Evolutionary conservation across 2,888 invertebrate genomes (phyloP).

Genomic region (Thymelicus lineola): DNA sequence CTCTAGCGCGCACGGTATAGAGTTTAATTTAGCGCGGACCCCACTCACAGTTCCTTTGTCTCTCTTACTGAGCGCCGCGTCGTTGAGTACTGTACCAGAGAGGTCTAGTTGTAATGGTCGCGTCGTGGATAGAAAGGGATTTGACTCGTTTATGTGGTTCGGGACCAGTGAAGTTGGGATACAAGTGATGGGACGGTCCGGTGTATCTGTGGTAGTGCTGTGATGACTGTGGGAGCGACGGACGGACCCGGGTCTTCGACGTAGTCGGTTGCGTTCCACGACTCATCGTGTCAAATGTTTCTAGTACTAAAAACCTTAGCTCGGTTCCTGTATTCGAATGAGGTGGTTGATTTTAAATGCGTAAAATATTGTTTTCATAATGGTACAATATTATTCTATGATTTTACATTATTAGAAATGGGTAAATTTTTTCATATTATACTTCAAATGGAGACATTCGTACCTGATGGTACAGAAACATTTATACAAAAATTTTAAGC

Average conservation of each 20-base stretch:
- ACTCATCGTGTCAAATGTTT: constrained; percentile 26
- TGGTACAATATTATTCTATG: background rate
- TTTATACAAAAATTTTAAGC: background rate
- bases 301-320: constrained; percentile 48
- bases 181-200: background rate
- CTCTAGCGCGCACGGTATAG: constrained; percentile 35
- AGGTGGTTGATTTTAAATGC: background rate
- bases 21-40: constrained; percentile 35
- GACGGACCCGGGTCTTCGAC: constrained; percentile 24
- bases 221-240: background rate
- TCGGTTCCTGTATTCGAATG: background rate
- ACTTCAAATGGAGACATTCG: background rate
- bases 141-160: constrained; percentile 10
- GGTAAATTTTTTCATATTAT: too few species aligned
- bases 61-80: constrained; percentile 39
- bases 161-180: constrained; percentile 9
- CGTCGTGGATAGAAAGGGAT: background rate
- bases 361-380: background rate
- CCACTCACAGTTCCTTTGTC: constrained; percentile 45
- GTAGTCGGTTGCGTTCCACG: constrained; percentile 44
- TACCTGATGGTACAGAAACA: background rate
- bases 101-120: constrained; percentile 14
- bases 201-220: constrained; percentile 6
- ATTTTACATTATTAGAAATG: background rate
- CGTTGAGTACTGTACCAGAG: constrained; percentile 21